Evolutionary conservation across 2,797 vertebrate genomes (phyloP).

Genomic region (Onychomys arenicola): DNA sequence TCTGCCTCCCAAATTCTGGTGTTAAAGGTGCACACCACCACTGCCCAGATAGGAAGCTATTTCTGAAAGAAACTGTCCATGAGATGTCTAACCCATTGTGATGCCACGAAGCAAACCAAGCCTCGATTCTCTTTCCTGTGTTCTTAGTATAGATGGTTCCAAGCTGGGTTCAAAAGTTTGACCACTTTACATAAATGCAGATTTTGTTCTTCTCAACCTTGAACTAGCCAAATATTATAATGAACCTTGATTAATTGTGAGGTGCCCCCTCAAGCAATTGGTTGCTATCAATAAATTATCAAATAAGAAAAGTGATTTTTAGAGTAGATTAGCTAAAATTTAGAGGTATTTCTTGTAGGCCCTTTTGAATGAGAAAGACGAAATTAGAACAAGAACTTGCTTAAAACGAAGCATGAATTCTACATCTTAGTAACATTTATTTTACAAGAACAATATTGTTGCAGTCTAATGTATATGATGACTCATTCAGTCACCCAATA

Average conservation of each 20-base stretch:
- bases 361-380: neutral
- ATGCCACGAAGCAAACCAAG: neutral
- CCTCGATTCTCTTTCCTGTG: neutral
- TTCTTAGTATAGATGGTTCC: neutral
- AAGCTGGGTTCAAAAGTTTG: neutral
- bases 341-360: neutral
- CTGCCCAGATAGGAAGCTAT: neutral
- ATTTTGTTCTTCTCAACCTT: conserved; percentile 26
- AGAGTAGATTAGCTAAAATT: conserved; percentile 23
- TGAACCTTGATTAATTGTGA: conserved; percentile 37
- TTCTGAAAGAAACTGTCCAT: neutral
- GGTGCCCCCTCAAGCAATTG: neutral
- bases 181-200: neutral
- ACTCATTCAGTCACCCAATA: neutral
- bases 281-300: conserved; percentile 19
- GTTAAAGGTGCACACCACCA: neutral
- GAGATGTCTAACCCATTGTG: neutral
- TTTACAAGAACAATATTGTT: neutral
- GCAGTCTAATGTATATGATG: neutral
- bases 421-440: neutral
- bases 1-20: neutral
- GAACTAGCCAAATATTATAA: conserved; percentile 9
- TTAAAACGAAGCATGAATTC: neutral
- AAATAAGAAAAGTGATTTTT: conserved; percentile 26
- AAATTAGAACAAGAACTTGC: neutral